Base-by-base conservation (phyloP, 1,140 invertebrate genomes). In the Odontomachus brunneus region DNA sequence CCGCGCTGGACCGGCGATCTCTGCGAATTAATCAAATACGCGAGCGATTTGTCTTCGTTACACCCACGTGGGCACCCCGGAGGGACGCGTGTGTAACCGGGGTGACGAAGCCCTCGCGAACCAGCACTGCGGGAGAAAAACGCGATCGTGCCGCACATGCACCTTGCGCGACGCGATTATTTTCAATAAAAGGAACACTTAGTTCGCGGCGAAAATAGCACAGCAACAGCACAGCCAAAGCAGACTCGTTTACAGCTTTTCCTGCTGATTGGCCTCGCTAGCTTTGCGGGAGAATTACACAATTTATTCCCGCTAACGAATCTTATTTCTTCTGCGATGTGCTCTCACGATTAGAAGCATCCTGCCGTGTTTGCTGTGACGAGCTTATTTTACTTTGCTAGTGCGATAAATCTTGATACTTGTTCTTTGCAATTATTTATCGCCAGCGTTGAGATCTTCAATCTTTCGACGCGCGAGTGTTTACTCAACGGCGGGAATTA, bases 41-140 rank as follows among this genome's bases (percentile, higher is more conserved):
- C 86, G 89, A 88, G 85, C 88, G 88, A 92, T 92, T 92, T 90
- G 90, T 92, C 91, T 92, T 92, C 89, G 91, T 92, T 91, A 92
- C 91, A 91, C 91, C 91, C 91, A 92, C 91, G 88, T 90, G 87
- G 82, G 85, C 88, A 88, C 88, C 87, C 84, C 81, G 84, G 84
- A 71, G 90, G 88, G 85, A 88, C 82, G 87, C 66, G 53, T 84
- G 83, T 90, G 88, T 87, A 86, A 85, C 67, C 83, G 82, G 82
- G 87, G 82, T 86, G 82, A 89, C 85, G 85, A 69, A 89, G 85
- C 59, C 80, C 85, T 69, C 80, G 83, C 84, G 82, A 84, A 63
- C 62, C 59, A 73, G 71, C 75, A 67, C 65, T 75, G 24, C 71
- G 57, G 51, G 65, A 78, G 83, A 88, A 88, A 87, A 88, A 87